A percentile compares a stretch with the other conserved stretches of the same genome.
Evolutionary conservation across 2,888 invertebrate genomes (phyloP).

Genomic region (Acanthosepion pharaonis): DNA sequence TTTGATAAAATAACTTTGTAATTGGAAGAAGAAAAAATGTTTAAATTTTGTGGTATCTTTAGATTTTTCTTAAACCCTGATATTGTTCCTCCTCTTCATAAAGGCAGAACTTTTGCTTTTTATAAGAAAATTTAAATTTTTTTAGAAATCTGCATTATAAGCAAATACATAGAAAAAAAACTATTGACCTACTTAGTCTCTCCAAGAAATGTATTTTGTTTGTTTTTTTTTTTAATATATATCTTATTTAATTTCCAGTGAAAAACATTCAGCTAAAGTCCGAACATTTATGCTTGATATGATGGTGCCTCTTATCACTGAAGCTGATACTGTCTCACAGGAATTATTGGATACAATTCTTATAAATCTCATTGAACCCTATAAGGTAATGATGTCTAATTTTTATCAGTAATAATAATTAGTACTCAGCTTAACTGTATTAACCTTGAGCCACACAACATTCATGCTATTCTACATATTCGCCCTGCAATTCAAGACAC

Average conservation of each 20-base stretch:
- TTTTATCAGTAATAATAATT: slow-evolving; percentile 86
- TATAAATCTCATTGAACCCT: slow-evolving; percentile 93
- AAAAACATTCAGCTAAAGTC: slow-evolving; percentile 95
- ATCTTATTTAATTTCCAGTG: slow-evolving; percentile 78
- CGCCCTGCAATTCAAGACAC: no score
- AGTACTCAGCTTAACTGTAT: slow-evolving; percentile 84
- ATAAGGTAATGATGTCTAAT: slow-evolving; percentile 68
- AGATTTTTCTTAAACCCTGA: no score
- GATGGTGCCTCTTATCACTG: slow-evolving; percentile 92
- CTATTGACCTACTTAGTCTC: no score
- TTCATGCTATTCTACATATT: no score
- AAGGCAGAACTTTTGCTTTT: background rate
- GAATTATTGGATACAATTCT: slow-evolving; percentile 94
- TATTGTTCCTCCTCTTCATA: no score
- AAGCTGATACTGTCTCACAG: slow-evolving; percentile 95
- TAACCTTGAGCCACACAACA: no score
- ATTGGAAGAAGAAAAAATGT: no score
- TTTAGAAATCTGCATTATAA: background rate
- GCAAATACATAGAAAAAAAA: background rate
- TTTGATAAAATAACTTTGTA: no score
- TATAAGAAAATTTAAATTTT: background rate
- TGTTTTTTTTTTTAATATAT: background rate
- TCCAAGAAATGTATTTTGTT: no score
- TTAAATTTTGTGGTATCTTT: no score
- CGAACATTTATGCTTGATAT: slow-evolving; percentile 98